Percentiles rank a stretch among this genome's conserved stretches.
phyloP scores from a whole-genome alignment of 2,113 vertebrate genomes.

The Oxygymnocypris stewartii region DNA sequence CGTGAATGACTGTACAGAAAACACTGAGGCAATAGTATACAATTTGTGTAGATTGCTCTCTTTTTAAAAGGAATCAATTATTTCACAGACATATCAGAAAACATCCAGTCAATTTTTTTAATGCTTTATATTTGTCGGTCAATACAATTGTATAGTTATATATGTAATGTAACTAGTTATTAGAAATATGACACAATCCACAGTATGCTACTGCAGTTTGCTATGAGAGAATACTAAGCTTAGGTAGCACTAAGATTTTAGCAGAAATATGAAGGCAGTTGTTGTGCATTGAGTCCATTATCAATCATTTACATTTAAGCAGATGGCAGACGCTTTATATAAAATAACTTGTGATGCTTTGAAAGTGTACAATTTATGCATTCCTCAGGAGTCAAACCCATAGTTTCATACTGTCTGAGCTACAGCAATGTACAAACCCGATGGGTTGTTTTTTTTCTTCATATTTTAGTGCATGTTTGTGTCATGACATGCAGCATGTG shows the following conservation, averaged over 20 bases:
- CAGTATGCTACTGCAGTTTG: too few species aligned
- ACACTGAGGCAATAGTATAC: background rate
- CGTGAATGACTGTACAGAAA: background rate
- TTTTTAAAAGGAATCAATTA: background rate
- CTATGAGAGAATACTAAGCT: background rate
- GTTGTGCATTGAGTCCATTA: background rate
- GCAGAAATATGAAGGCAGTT: background rate
- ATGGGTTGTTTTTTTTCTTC: background rate
- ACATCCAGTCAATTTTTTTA: background rate
- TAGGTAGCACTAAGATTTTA: background rate
- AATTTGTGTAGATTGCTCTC: background rate
- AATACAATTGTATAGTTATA: background rate
- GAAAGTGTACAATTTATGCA: background rate
- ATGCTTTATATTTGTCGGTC: background rate
- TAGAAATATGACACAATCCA: background rate
- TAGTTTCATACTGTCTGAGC: background rate
- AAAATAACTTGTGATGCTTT: background rate
- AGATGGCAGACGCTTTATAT: background rate
- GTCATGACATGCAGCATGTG: background rate
- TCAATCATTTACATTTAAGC: background rate
- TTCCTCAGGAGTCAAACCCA: background rate
- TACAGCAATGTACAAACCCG: background rate
- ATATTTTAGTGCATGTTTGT: background rate
- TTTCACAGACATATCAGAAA: background rate
- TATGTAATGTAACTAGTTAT: background rate